A percentile compares a stretch with the other conserved stretches of the same genome.
Evolutionary conservation across 2,888 invertebrate genomes (phyloP).

Genomic region (Torymus auratus): DNA sequence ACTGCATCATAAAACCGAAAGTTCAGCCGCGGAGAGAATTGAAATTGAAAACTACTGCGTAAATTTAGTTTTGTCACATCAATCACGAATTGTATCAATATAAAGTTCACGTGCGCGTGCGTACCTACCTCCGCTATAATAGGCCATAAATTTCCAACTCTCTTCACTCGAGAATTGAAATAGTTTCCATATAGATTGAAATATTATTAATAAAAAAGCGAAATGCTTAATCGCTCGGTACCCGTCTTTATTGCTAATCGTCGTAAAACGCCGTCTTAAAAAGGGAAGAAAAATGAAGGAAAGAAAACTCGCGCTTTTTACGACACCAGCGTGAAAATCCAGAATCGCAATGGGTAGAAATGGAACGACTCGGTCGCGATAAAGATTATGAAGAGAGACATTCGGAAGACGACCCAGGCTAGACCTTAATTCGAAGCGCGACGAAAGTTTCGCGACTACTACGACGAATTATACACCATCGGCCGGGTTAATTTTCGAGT

Average conservation of each 20-base stretch:
- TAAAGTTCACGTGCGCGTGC: constrained; percentile 11
- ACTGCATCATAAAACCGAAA: too few relatives aligned
- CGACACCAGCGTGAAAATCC: too few relatives aligned
- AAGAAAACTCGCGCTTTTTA: too few relatives aligned
- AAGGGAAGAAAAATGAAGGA: too few relatives aligned
- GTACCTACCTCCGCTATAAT: background rate
- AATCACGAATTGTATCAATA: constrained; percentile 5
- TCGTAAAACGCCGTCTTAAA: background rate
- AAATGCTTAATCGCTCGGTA: constrained; percentile 11
- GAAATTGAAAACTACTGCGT: too few relatives aligned
- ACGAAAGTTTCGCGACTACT: constrained; percentile 1
- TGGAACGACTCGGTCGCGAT: background rate
- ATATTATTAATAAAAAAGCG: background rate
- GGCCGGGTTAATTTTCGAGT: background rate
- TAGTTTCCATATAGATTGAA: constrained; percentile 17
- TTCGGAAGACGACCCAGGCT: too few relatives aligned
- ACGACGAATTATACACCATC: too few relatives aligned
- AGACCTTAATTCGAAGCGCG: background rate
- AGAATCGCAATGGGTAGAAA: too few relatives aligned
- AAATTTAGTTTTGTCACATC: too few relatives aligned
- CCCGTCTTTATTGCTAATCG: background rate
- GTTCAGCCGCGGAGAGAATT: too few relatives aligned
- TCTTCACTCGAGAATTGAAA: constrained; percentile 5
- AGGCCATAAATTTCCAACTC: constrained; percentile 9
- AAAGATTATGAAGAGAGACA: too few relatives aligned